Evolutionary conservation across 2,797 vertebrate species (phyloP).

Genomic region (Centropyge bicolor): DNA sequence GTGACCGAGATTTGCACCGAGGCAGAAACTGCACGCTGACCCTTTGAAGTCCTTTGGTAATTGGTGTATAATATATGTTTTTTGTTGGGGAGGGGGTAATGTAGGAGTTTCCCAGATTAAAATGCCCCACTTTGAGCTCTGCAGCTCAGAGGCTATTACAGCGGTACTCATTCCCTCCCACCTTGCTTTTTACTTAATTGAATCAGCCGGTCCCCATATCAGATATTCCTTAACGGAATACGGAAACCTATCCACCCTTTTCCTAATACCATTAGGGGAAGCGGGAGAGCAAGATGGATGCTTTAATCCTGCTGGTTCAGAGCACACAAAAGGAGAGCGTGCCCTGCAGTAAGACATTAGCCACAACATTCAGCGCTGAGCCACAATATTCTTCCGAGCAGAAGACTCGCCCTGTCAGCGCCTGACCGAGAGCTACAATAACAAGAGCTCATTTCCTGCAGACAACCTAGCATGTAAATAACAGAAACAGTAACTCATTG

Average conservation of each 20-base stretch:
- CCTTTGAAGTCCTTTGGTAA: slow-evolving; percentile 47
- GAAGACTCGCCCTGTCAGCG: slow-evolving; percentile 60
- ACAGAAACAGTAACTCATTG: slow-evolving; percentile 52
- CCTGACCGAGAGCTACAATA: slow-evolving; percentile 75
- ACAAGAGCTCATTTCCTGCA: slow-evolving; percentile 68
- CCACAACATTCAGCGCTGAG: slow-evolving; percentile 70
- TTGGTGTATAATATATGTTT: slow-evolving; percentile 52
- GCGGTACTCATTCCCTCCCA: slow-evolving; percentile 61
- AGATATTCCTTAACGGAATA: slow-evolving; percentile 86
- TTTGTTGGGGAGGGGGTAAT: slow-evolving; percentile 15
- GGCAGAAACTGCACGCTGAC: slow-evolving; percentile 37
- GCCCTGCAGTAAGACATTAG: slow-evolving; percentile 80
- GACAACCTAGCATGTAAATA: slow-evolving; percentile 65
- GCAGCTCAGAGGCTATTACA: slow-evolving; percentile 61
- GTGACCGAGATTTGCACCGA: slow-evolving; percentile 35
- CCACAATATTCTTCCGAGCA: slow-evolving; percentile 57
- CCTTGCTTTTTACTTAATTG: slow-evolving; percentile 85
- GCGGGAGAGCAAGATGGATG: slow-evolving; percentile 80
- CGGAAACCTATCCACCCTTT: slow-evolving; percentile 84
- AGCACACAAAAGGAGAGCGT: slow-evolving; percentile 76
- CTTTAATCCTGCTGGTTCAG: slow-evolving; percentile 84
- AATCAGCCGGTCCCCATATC: slow-evolving; percentile 83
- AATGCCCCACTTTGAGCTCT: slow-evolving; percentile 57
- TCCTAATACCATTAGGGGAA: slow-evolving; percentile 85
- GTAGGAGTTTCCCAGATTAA: slow-evolving; percentile 59